A percentile compares a stretch with the other conserved stretches of the same genome.
Evolutionary conservation across 2,797 vertebrate species (phyloP).

Genomic region (Eutrigla gurnardus): DNA sequence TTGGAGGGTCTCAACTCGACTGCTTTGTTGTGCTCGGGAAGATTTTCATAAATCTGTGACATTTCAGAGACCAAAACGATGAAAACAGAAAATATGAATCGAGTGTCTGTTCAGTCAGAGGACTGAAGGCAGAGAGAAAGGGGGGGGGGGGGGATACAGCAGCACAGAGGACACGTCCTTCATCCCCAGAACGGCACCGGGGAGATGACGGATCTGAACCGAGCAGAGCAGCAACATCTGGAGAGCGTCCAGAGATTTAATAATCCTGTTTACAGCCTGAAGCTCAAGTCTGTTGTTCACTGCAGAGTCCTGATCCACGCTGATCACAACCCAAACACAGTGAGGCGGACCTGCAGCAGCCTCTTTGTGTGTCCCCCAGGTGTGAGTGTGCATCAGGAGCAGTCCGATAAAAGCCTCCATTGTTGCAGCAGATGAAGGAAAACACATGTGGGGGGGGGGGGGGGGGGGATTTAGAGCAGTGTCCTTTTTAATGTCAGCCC

Average conservation of each 20-base stretch:
- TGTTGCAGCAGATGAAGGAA: constrained; percentile 53
- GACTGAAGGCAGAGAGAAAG: no score
- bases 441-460: not conserved
- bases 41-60: no score
- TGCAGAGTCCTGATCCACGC: constrained; percentile 30
- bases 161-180: constrained; percentile 8
- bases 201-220: constrained; percentile 21
- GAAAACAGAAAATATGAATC: no score
- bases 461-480: constrained; percentile 20
- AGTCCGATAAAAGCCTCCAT: constrained; percentile 51
- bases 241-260: constrained; percentile 46
- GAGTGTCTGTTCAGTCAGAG: no score
- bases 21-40: no score
- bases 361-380: constrained; percentile 34
- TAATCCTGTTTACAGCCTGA: constrained; percentile 59
- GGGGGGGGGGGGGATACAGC: not conserved
- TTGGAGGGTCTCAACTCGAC: no score
- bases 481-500: constrained; percentile 34
- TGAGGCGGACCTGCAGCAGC: constrained; percentile 6
- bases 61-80: no score
- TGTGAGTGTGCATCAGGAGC: constrained; percentile 25
- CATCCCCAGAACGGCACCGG: constrained; percentile 4
- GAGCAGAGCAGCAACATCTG: constrained; percentile 54
- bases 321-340: constrained; percentile 34
- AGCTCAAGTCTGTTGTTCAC: constrained; percentile 18